These are phyloP conservation scores for Myotis vivesi DNA, from an alignment of 2,797 vertebrate genomes.

Conservation along the genomic window DNA sequence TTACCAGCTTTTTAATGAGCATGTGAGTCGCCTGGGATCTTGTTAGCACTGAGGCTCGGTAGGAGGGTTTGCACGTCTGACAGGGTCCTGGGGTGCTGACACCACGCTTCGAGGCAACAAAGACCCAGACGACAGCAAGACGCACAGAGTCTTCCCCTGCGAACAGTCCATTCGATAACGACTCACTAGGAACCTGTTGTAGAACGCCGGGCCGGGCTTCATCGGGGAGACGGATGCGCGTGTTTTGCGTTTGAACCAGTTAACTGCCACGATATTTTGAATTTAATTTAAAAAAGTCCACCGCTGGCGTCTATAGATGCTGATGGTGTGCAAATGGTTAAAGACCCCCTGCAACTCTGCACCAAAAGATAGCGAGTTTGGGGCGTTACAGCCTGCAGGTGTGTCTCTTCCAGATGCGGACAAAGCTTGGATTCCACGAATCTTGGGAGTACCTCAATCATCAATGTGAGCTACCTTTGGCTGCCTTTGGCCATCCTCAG, in stretches of 20 bases:
- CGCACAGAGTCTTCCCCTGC: background rate
- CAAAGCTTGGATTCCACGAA: background rate
- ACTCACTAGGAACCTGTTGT: background rate
- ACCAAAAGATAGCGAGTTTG: background rate
- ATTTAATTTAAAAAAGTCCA: too few species aligned
- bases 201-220: background rate
- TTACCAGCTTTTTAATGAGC: too few species aligned
- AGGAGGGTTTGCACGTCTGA: background rate
- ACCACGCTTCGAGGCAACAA: background rate
- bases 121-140: background rate
- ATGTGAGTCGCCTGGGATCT: background rate
- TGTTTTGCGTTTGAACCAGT: background rate
- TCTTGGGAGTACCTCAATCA: background rate
- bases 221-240: background rate
- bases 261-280: too few species aligned
- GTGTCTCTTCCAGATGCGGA: background rate
- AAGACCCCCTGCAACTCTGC: background rate
- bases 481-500: background rate
- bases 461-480: rapidly evolving
- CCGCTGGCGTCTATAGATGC: too few species aligned
- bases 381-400: background rate
- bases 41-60: background rate
- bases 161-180: background rate
- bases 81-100: too few species aligned
- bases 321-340: too few species aligned